Evolutionary conservation across 2,888 invertebrate genomes (phyloP).

Genomic region (Agelastica alni): DNA sequence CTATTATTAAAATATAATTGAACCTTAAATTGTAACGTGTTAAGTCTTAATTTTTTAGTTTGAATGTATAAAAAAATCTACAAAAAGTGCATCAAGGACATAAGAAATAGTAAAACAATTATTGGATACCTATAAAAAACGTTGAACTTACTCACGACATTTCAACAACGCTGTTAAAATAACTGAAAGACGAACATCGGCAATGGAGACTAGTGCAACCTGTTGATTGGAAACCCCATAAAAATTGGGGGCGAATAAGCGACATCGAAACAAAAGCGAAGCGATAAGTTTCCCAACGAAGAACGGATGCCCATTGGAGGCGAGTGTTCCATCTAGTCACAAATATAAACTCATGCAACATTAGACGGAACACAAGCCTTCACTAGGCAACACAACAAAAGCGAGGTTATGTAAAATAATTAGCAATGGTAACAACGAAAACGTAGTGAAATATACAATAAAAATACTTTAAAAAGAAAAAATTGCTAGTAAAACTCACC

Average conservation of each 20-base stretch:
- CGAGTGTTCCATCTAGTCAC: slow-evolving; percentile 58
- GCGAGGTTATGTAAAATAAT: slow-evolving; percentile 34
- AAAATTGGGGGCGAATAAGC: slow-evolving; percentile 12
- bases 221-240: slow-evolving; percentile 12
- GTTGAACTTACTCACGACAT: slow-evolving; percentile 1
- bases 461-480: not conserved
- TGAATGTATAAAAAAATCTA: no score
- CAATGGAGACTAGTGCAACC: slow-evolving; percentile 5
- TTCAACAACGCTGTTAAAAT: slow-evolving; percentile 1
- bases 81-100: no score
- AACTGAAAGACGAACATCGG: not conserved
- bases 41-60: no score
- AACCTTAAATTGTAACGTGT: no score
- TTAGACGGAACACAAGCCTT: slow-evolving; percentile 54
- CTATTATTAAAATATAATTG: no score
- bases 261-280: slow-evolving; percentile 15
- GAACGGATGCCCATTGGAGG: slow-evolving; percentile 48
- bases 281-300: slow-evolving; percentile 19
- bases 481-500: slow-evolving; percentile 29
- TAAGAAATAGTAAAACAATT: no score
- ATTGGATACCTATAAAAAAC: no score
- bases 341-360: slow-evolving; percentile 47
- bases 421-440: slow-evolving; percentile 1
- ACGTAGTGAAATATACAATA: slow-evolving; percentile 8
- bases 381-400: slow-evolving; percentile 42